Percentiles rank a stretch among this genome's conserved stretches.
Evolutionary conservation across 2,113 vertebrate species (phyloP).

Genomic region (Aegypius monachus): DNA sequence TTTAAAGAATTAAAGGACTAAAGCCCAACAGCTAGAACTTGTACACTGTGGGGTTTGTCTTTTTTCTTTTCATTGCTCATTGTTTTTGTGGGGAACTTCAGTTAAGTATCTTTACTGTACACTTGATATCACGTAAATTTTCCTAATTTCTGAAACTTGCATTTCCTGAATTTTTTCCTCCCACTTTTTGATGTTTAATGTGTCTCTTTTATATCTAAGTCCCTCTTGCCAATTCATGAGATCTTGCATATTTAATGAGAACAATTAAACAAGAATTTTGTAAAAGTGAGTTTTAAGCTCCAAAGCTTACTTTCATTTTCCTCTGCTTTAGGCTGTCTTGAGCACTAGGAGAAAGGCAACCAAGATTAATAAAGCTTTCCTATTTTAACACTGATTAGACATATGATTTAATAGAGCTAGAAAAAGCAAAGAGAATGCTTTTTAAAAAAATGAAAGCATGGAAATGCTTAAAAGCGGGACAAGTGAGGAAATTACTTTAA

Average conservation of each 20-base stretch:
- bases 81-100: neutral
- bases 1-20: neutral
- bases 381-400: neutral
- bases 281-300: neutral
- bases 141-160: neutral
- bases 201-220: neutral
- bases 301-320: conserved; percentile 67
- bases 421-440: neutral
- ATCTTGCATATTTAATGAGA: neutral
- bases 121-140: neutral
- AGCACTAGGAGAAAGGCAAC: conserved; percentile 56
- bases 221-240: conserved; percentile 16
- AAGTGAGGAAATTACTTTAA: neutral
- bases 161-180: neutral
- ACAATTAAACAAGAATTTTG: conserved; percentile 12
- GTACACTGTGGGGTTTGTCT: neutral
- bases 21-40: neutral
- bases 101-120: conserved; percentile 3
- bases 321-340: conserved; percentile 51
- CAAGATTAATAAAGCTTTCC: conserved; percentile 38
- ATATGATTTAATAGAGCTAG: neutral
- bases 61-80: neutral
- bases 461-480: neutral
- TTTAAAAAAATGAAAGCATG: neutral
- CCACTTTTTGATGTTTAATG: conserved; percentile 10